Evolutionary conservation across 1,140 invertebrate genomes (phyloP).

Genomic region (Trachymyrmex cornetzi): DNA sequence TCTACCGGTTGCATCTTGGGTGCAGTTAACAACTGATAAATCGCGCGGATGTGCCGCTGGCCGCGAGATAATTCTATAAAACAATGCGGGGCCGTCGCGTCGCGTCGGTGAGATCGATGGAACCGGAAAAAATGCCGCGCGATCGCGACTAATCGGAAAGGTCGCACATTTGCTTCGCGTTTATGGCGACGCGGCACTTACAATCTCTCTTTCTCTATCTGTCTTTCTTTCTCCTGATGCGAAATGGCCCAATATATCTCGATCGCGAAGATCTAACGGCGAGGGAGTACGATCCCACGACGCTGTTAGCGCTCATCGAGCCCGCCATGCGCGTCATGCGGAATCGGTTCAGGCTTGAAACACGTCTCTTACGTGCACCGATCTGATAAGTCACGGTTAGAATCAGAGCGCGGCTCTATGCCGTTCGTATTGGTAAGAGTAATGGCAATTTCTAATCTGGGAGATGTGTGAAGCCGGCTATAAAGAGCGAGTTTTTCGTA

Average conservation of each 20-base stretch:
- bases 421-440: slow-evolving; percentile 59
- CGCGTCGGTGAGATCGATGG: background rate
- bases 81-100: background rate
- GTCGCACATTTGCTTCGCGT: slow-evolving; percentile 40
- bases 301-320: slow-evolving; percentile 68
- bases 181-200: background rate
- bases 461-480: slow-evolving; percentile 41
- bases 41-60: slow-evolving; percentile 68
- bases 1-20: slow-evolving; percentile 74
- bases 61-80: slow-evolving; percentile 54
- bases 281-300: slow-evolving; percentile 73
- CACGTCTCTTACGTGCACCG: slow-evolving; percentile 67
- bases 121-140: slow-evolving; percentile 3
- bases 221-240: background rate
- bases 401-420: slow-evolving; percentile 55
- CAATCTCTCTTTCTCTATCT: background rate
- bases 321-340: slow-evolving; percentile 60
- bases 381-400: slow-evolving; percentile 71
- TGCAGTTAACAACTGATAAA: slow-evolving; percentile 80
- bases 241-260: slow-evolving; percentile 60
- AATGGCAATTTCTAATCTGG: slow-evolving; percentile 64
- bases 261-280: slow-evolving; percentile 60
- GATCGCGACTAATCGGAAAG: slow-evolving; percentile 48
- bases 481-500: slow-evolving; percentile 18
- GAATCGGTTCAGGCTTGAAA: slow-evolving; percentile 57